phyloP scores from a whole-genome alignment of 2,888 invertebrate genomes.

The Xylocampa areola region DNA sequence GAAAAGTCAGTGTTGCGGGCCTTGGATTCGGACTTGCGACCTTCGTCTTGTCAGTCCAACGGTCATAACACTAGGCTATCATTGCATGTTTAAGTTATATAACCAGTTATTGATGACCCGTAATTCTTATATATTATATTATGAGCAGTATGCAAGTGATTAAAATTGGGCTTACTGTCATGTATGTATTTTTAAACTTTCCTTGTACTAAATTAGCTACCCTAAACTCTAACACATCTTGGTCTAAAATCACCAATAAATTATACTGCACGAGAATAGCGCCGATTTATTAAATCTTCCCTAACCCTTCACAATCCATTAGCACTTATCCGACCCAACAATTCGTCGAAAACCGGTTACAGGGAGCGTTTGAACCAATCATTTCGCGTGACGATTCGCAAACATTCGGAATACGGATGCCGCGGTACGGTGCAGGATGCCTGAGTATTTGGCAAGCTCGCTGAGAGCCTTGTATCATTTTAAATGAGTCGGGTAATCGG shows the following conservation, averaged over 20 bases:
- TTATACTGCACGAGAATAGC: not conserved
- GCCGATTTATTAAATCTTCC: slow-evolving; percentile 30
- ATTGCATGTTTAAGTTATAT: too few relatives aligned
- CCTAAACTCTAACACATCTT: too few relatives aligned
- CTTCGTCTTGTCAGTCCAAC: too few relatives aligned
- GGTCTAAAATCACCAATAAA: not conserved
- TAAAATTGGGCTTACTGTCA: too few relatives aligned
- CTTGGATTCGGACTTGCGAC: too few relatives aligned
- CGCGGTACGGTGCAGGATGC: slow-evolving; percentile 63
- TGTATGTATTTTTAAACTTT: too few relatives aligned
- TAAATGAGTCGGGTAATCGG: slow-evolving; percentile 85
- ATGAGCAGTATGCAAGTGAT: too few relatives aligned
- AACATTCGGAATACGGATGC: slow-evolving; percentile 59
- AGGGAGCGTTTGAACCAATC: slow-evolving; percentile 38
- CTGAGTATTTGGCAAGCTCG: slow-evolving; percentile 82
- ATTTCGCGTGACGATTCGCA: slow-evolving; percentile 18
- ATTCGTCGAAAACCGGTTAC: slow-evolving; percentile 37
- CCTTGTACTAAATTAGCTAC: too few relatives aligned
- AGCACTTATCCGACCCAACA: slow-evolving; percentile 37
- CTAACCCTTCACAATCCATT: slow-evolving; percentile 40
- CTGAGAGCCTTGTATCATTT: slow-evolving; percentile 83
- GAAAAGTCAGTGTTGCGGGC: too few relatives aligned
- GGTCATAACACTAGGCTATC: too few relatives aligned
- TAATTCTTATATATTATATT: too few relatives aligned
- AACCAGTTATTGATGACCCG: too few relatives aligned